Conservation (phyloP, 2,113 vertebrate species). For the Anhinga rufa region DNA sequence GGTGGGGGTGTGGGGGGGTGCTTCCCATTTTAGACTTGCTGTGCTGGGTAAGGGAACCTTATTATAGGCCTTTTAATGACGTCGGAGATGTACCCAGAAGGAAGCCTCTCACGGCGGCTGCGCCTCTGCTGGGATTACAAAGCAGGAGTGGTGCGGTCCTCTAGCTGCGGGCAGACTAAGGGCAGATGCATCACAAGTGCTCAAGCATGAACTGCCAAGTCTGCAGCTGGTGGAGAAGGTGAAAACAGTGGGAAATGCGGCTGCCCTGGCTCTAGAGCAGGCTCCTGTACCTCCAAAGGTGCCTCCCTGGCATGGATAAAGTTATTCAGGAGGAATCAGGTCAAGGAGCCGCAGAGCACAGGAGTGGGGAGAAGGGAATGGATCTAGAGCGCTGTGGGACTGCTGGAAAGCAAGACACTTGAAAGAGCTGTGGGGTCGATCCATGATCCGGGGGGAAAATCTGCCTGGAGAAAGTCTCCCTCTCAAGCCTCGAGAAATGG, state of each 20-base stretch:
- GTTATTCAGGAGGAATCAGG: background rate
- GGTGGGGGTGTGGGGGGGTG: too few species aligned
- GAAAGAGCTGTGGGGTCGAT: background rate
- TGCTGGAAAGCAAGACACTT: background rate
- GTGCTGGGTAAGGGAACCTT: background rate
- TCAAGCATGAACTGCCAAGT: background rate
- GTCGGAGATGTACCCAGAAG: background rate
- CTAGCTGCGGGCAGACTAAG: background rate
- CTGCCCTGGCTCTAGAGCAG: background rate
- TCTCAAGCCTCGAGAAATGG: background rate
- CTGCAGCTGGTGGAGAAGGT: background rate
- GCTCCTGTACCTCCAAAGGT: background rate
- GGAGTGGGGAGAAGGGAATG: background rate
- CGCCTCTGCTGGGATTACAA: background rate
- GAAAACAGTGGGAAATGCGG: accelerated
- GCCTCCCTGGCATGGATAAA: background rate
- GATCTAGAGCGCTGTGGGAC: background rate
- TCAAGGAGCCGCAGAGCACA: background rate
- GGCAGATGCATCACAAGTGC: background rate
- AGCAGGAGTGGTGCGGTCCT: background rate
- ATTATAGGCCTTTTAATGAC: background rate
- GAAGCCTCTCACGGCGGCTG: background rate
- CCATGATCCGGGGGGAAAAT: background rate
- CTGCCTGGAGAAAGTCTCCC: background rate
- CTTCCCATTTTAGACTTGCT: background rate